Conservation (phyloP, 2,888 invertebrate species). For the Pristionchus arcanus region DNA sequence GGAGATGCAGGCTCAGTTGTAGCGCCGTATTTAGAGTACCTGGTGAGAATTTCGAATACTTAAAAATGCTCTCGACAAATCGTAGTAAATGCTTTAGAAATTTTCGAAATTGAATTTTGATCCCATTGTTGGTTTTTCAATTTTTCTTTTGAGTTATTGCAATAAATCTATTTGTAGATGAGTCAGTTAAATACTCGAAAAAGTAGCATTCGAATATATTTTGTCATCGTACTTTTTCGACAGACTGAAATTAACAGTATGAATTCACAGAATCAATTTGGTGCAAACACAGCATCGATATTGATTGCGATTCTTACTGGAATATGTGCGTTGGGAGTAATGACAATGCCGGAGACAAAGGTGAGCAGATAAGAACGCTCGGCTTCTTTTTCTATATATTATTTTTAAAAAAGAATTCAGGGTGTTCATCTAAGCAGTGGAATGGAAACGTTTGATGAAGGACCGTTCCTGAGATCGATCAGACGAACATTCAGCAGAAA, state of each 20-base stretch:
- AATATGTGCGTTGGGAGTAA: conserved; percentile 13
- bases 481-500: conserved; percentile 23
- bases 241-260: neutral
- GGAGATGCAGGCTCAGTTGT: conserved; percentile 76
- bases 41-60: conserved; percentile 60
- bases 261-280: conserved; percentile 26
- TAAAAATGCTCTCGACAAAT: too few species aligned
- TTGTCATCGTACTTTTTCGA: neutral
- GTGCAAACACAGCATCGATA: neutral
- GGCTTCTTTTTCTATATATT: neutral
- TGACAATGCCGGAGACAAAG: conserved; percentile 54
- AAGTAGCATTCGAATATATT: too few species aligned
- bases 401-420: neutral
- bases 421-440: conserved; percentile 26
- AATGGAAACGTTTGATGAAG: conserved; percentile 41
- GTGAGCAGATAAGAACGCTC: neutral
- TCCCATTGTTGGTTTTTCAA: too few species aligned
- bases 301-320: conserved; percentile 17
- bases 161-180: too few species aligned
- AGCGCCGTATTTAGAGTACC: conserved; percentile 74
- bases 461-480: conserved; percentile 15
- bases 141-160: too few species aligned
- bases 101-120: too few species aligned
- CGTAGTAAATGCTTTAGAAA: too few species aligned
- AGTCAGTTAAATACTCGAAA: too few species aligned